Evolutionary conservation across 2,797 vertebrate species (phyloP).

Genomic region (Taeniopygia guttata): DNA sequence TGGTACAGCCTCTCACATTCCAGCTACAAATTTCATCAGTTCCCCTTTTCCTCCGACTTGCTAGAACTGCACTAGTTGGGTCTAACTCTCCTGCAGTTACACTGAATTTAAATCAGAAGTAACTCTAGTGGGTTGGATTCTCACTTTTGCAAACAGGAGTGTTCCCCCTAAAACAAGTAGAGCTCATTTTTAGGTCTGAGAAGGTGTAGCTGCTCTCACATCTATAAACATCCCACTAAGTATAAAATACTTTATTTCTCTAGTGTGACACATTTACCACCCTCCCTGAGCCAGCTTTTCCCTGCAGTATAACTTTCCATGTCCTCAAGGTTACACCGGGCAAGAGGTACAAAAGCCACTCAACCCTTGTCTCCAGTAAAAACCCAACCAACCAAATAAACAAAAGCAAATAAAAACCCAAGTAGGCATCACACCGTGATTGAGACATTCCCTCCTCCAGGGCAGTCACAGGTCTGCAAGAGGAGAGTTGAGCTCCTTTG

Average conservation of each 20-base stretch:
- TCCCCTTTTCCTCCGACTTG: neutral
- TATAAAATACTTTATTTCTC: neutral
- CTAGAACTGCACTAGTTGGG: neutral
- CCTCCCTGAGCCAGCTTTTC: neutral
- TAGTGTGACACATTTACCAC: neutral
- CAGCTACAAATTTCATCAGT: neutral
- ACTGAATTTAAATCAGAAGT: neutral
- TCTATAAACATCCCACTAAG: neutral
- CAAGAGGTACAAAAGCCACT: neutral
- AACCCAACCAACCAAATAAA: neutral
- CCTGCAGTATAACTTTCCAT: neutral
- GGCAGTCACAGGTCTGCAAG: neutral
- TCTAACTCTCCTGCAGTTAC: neutral
- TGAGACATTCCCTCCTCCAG: neutral
- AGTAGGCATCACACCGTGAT: neutral
- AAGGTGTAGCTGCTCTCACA: neutral
- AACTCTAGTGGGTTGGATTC: neutral
- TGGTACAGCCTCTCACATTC: neutral
- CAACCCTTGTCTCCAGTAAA: neutral
- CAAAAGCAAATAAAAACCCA: neutral
- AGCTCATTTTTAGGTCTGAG: neutral
- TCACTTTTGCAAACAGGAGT: neutral
- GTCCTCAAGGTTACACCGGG: neutral
- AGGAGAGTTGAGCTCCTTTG: neutral
- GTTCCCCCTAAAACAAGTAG: neutral